Evolutionary conservation across 1,140 invertebrate species (phyloP).

Genomic region (Aphelenchoides avenae): DNA sequence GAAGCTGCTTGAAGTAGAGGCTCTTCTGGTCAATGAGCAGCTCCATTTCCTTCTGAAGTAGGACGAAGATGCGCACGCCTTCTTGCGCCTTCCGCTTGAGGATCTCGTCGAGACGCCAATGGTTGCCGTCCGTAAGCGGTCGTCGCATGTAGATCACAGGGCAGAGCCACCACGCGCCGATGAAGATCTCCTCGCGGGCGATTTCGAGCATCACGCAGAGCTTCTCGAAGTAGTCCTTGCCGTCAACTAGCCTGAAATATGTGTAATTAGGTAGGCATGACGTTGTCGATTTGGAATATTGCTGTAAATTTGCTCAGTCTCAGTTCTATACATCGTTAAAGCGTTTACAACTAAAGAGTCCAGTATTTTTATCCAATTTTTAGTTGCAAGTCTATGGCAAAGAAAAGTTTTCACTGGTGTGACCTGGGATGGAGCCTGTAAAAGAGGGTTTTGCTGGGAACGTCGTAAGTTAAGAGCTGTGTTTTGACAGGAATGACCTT

Average conservation of each 20-base stretch:
- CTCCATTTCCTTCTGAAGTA: conserved; percentile 94
- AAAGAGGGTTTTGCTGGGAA: too few relatives aligned
- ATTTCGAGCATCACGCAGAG: conserved; percentile 61
- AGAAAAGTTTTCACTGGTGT: too few relatives aligned
- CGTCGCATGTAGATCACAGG: conserved; percentile 64
- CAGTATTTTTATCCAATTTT: too few relatives aligned
- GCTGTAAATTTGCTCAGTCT: too few relatives aligned
- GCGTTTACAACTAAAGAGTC: too few relatives aligned
- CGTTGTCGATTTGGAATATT: too few relatives aligned
- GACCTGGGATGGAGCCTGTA: too few relatives aligned
- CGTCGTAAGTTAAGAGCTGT: too few relatives aligned
- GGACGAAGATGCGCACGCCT: conserved; percentile 86
- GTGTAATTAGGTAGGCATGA: conserved; percentile 30
- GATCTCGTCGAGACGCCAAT: conserved; percentile 55
- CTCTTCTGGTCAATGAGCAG: conserved; percentile 90
- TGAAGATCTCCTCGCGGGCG: conserved; percentile 58
- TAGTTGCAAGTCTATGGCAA: too few relatives aligned
- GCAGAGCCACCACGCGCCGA: conserved; percentile 56
- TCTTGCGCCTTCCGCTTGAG: conserved; percentile 62
- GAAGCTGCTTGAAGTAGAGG: conserved; percentile 81
- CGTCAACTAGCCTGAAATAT: conserved; percentile 63
- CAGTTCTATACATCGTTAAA: too few relatives aligned
- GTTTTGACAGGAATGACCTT: too few relatives aligned
- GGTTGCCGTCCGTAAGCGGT: conserved; percentile 59
- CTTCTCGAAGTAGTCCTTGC: conserved; percentile 62